These are phyloP conservation scores for Tetheella fluctuosa DNA, from an alignment of 2,888 invertebrate genomes.

Conservation along the genomic window DNA sequence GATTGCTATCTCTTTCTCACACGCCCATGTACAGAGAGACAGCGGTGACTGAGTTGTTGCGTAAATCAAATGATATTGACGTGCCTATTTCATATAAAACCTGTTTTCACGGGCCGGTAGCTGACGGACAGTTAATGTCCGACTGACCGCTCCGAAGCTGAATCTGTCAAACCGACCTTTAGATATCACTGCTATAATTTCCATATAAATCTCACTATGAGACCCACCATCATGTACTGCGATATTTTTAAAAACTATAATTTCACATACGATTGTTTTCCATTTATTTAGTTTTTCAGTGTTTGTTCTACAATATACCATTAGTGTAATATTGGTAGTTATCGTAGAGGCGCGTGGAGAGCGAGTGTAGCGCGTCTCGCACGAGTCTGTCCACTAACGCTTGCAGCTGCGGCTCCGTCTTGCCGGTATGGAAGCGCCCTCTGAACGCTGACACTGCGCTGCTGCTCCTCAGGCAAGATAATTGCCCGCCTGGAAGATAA, in stretches of 20 bases:
- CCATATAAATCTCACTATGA: neutral
- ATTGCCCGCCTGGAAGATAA: constrained; percentile 90
- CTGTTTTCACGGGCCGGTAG: neutral
- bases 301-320: constrained; percentile 91
- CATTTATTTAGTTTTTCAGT: neutral
- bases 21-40: neutral
- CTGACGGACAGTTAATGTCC: neutral
- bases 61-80: neutral
- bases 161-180: neutral
- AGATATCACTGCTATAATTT: neutral
- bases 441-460: constrained; percentile 95
- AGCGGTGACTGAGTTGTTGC: neutral
- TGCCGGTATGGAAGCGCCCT: constrained; percentile 96
- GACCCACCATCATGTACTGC: constrained; percentile 9
- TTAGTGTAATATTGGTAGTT: constrained; percentile 99
- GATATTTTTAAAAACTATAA: constrained; percentile 14
- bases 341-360: constrained; percentile 99
- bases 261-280: neutral
- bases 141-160: too few species aligned
- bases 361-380: constrained; percentile 96
- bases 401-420: constrained; percentile 97
- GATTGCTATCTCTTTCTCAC: neutral
- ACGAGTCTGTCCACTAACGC: constrained; percentile 96
- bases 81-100: too few species aligned
- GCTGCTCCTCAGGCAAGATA: constrained; percentile 98